These are phyloP conservation scores for Sakesphorus luctuosus DNA, from an alignment of 2,113 vertebrate genomes.

Conservation along the genomic window DNA sequence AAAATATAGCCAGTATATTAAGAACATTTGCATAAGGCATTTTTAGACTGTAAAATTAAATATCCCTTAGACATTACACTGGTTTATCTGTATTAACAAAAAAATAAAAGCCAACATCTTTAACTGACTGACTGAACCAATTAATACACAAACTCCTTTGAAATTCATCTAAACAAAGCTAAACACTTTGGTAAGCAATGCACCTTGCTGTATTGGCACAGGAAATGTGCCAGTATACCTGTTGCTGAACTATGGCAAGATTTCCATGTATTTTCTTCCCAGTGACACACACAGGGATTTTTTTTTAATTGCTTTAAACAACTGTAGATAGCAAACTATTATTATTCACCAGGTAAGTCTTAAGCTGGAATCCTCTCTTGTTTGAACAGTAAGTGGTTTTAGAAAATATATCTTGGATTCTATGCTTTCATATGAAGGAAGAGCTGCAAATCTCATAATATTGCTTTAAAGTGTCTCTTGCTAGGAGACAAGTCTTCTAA, in stretches of 20 bases:
- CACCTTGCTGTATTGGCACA: background rate
- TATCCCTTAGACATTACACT: too few relatives aligned
- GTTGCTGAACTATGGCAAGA: background rate
- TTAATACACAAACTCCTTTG: background rate
- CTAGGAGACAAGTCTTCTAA: background rate
- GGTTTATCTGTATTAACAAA: background rate
- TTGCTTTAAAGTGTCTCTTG: background rate
- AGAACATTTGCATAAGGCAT: background rate
- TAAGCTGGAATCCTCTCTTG: background rate
- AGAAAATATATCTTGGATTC: background rate
- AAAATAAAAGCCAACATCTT: background rate
- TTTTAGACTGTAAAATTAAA: background rate
- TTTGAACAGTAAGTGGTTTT: background rate
- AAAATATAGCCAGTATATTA: background rate
- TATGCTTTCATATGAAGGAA: background rate
- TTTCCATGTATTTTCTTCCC: slow-evolving; percentile 14
- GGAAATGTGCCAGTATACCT: background rate
- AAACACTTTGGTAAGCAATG: background rate
- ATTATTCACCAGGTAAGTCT: background rate
- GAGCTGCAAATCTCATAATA: background rate
- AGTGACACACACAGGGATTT: background rate
- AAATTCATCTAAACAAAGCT: background rate
- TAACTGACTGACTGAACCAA: background rate
- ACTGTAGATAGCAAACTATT: background rate
- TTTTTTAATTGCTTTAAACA: background rate